Percentiles rank a stretch among this genome's conserved stretches.
Conservation (phyloP, 2,113 vertebrate genomes). For the Sinocyclocheilus rhinocerous region DNA sequence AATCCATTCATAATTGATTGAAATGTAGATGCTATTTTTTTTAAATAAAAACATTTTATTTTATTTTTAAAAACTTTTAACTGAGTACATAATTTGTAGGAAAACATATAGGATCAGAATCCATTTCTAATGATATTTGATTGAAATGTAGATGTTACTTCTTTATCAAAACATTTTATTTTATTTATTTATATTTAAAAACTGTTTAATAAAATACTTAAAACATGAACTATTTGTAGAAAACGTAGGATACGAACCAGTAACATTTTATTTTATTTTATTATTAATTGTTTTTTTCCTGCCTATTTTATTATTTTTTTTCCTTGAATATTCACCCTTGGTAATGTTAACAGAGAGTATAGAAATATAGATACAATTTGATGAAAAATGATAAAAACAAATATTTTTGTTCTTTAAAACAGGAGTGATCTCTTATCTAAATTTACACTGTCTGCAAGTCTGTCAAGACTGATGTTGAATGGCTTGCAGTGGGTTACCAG, state of each 20-base stretch:
- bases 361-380: background rate
- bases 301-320: background rate
- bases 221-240: no score
- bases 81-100: no score
- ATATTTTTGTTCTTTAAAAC: background rate
- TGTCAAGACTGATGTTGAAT: background rate
- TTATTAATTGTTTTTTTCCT: background rate
- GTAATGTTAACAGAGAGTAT: background rate
- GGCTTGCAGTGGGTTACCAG: slow-evolving; percentile 12
- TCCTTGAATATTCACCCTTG: background rate
- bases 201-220: no score
- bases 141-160: no score
- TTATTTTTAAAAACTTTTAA: no score
- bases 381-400: background rate
- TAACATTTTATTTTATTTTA: no score
- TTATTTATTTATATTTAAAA: no score
- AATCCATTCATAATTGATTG: background rate
- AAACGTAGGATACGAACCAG: no score
- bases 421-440: background rate
- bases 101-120: no score
- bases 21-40: background rate
- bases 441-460: slow-evolving; percentile 3
- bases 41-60: background rate
- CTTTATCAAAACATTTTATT: no score
- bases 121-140: no score